Percentiles rank a stretch among this genome's conserved stretches.
Evolutionary conservation across 2,113 vertebrate genomes (phyloP).

Genomic region (Sturnus vulgaris): DNA sequence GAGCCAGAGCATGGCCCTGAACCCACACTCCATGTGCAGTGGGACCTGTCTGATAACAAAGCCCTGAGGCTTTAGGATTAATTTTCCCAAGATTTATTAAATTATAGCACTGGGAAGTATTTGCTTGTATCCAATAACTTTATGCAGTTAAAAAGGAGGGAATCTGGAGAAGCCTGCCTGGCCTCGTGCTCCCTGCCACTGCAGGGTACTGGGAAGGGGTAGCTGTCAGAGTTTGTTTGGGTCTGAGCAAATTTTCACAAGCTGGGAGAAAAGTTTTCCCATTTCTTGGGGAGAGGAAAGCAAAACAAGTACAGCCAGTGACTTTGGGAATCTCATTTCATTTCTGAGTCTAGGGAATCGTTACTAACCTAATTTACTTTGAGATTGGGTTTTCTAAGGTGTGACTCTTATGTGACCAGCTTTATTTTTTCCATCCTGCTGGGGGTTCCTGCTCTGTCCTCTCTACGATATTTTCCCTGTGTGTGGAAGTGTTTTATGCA

Average conservation of each 20-base stretch:
- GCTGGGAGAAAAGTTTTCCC: background rate
- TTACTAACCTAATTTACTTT: background rate
- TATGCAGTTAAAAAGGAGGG: background rate
- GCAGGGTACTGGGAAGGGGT: background rate
- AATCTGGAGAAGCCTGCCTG: background rate
- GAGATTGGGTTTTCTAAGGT: background rate
- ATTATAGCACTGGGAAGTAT: background rate
- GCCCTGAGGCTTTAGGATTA: background rate
- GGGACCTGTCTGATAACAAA: fast-evolving
- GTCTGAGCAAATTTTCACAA: background rate
- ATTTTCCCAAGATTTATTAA: background rate
- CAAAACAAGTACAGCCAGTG: background rate
- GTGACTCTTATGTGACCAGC: background rate
- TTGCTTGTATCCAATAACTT: background rate
- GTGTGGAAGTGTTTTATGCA: background rate
- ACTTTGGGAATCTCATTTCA: background rate
- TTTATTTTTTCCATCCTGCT: background rate
- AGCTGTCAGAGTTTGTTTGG: background rate
- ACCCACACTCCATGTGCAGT: fast-evolving
- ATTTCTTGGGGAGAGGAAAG: background rate
- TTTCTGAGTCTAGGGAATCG: background rate
- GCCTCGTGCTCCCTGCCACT: background rate
- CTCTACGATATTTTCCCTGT: background rate
- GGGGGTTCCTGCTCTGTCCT: background rate
- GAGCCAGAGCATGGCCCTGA: background rate